These are phyloP conservation scores for Progne subis DNA, from an alignment of 2,113 vertebrate genomes.

Conservation along the genomic window DNA sequence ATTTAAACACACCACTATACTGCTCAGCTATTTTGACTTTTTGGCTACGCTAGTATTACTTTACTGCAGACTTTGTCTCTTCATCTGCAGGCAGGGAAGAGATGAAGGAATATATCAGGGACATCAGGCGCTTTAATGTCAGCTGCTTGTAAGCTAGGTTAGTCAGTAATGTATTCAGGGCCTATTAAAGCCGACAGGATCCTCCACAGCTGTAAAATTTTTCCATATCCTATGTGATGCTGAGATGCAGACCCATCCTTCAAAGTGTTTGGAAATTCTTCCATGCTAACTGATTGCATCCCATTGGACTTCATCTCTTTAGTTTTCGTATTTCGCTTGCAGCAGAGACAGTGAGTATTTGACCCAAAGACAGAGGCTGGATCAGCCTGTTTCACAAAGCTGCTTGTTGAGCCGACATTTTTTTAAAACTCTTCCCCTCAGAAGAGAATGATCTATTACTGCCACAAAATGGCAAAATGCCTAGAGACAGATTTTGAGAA, in stretches of 20 bases:
- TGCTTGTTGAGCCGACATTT: neutral
- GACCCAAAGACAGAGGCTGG: neutral
- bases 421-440: conserved; percentile 21
- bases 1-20: neutral
- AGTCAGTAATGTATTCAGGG: neutral
- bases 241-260: neutral
- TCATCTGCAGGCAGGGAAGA: neutral
- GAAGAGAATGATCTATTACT: conserved; percentile 39
- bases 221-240: neutral
- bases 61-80: neutral
- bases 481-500: conserved; percentile 36
- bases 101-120: neutral
- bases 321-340: neutral
- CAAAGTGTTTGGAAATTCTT: neutral
- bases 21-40: neutral
- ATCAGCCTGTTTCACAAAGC: neutral
- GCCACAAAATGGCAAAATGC: conserved; percentile 21
- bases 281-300: neutral
- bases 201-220: neutral
- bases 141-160: neutral
- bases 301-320: neutral
- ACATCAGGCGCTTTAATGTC: neutral
- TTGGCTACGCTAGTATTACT: neutral
- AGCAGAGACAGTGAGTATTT: neutral
- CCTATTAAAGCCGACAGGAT: neutral